Conservation (phyloP, 2,888 invertebrate species). For the Zonitis immaculata region DNA sequence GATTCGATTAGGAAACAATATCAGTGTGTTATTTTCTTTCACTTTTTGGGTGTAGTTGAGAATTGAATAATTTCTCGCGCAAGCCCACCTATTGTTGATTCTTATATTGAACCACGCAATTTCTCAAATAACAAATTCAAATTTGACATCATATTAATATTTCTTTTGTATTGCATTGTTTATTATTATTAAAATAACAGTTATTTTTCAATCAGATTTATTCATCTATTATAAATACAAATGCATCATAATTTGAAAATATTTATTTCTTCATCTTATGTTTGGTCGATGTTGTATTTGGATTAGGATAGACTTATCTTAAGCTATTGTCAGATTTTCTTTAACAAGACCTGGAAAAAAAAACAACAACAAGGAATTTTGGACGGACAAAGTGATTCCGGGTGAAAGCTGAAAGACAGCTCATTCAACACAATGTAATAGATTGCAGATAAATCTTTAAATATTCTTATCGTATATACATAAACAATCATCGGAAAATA, state of each 20-base stretch:
- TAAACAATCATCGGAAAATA: neutral
- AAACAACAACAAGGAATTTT: neutral
- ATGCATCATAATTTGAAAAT: no score
- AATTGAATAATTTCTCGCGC: constrained; percentile 31
- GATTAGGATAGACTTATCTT: neutral
- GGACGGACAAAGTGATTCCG: neutral
- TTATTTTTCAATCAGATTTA: no score
- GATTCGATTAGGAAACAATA: neutral
- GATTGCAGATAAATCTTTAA: neutral
- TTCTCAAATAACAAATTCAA: neutral
- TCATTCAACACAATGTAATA: neutral
- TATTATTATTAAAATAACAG: no score
- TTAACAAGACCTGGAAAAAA: neutral
- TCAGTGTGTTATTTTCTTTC: no score
- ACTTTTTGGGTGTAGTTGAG: constrained; percentile 35
- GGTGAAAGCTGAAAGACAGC: neutral
- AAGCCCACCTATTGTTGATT: constrained; percentile 33
- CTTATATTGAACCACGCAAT: neutral
- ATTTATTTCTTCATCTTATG: no score
- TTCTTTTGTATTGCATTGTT: neutral
- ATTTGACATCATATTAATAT: neutral
- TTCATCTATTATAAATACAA: no score
- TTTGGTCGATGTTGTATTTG: neutral
- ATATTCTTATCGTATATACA: neutral
- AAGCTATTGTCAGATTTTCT: neutral